A percentile compares a stretch with the other conserved stretches of the same genome.
These are phyloP conservation scores for Oligia latruncula DNA, from an alignment of 2,888 invertebrate species.

Conservation along the genomic window DNA sequence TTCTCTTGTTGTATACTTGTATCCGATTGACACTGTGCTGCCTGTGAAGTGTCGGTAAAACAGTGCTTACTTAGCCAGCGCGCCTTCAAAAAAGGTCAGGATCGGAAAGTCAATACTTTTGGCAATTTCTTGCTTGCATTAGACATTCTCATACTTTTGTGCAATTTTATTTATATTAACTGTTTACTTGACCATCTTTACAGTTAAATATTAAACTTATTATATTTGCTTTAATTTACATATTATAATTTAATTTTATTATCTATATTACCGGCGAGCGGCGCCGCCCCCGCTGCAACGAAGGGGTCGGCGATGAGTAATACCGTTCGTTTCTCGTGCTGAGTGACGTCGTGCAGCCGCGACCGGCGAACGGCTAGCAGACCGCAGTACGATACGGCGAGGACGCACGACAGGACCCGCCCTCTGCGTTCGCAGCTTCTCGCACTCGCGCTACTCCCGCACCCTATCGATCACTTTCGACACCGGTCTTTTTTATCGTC, in stretches of 20 bases:
- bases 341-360: conserved; percentile 85
- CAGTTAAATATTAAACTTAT: conserved; percentile 27
- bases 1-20: conserved; percentile 10
- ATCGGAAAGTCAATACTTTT: conserved; percentile 81
- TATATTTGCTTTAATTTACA: conserved; percentile 38
- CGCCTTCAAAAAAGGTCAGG: conserved; percentile 68
- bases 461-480: conserved; percentile 79
- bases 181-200: conserved; percentile 18
- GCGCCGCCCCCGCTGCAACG: conserved; percentile 73
- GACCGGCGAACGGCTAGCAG: conserved; percentile 73
- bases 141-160: conserved; percentile 44
- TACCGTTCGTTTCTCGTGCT: conserved; percentile 84
- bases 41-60: conserved; percentile 76
- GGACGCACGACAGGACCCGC: conserved; percentile 84
- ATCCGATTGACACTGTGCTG: conserved; percentile 21
- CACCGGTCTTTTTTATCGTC: conserved; percentile 67
- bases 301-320: conserved; percentile 85
- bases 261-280: conserved; percentile 67
- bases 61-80: conserved; percentile 69
- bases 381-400: conserved; percentile 84
- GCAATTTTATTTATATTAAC: conserved; percentile 37
- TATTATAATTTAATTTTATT: conserved; percentile 49
- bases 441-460: conserved; percentile 73
- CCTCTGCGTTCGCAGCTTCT: conserved; percentile 72
- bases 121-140: conserved; percentile 50